These are phyloP conservation scores for Sylvietta virens DNA, from an alignment of 2,113 vertebrate genomes.

Conservation along the genomic window DNA sequence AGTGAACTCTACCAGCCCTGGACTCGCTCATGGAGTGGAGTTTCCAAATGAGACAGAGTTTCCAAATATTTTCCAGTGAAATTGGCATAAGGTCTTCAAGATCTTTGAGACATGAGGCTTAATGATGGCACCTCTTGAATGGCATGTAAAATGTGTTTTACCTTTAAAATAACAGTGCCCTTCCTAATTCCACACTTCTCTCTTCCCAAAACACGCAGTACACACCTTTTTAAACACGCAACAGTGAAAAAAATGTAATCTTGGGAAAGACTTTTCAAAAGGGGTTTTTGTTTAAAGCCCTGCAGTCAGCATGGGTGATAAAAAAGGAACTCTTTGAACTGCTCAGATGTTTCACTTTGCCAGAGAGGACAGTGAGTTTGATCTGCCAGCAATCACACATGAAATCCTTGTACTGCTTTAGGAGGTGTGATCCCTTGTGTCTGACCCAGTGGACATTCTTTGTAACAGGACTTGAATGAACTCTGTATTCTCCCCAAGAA, in stretches of 20 bases:
- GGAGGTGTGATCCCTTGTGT: neutral
- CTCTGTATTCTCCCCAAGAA: neutral
- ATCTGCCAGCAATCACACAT: neutral
- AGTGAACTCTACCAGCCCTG: neutral
- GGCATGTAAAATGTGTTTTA: neutral
- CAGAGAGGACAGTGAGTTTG: neutral
- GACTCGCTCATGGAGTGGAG: neutral
- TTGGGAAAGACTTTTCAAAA: neutral
- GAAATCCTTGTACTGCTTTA: neutral
- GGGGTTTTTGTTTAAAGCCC: neutral
- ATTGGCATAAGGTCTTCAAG: neutral
- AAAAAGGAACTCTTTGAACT: neutral
- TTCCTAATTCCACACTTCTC: neutral
- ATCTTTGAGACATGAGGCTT: neutral
- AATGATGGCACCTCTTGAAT: neutral
- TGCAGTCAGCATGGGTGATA: neutral
- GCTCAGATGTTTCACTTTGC: neutral
- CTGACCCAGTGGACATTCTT: neutral
- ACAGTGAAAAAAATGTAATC: neutral
- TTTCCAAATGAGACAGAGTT: neutral
- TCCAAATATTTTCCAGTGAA: neutral
- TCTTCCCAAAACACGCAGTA: neutral
- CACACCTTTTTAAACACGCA: neutral
- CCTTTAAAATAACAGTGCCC: neutral
- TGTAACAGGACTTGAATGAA: neutral